Evolutionary conservation across 2,113 vertebrate genomes (phyloP).

Genomic region (Cyanoramphus novaezelandiae): DNA sequence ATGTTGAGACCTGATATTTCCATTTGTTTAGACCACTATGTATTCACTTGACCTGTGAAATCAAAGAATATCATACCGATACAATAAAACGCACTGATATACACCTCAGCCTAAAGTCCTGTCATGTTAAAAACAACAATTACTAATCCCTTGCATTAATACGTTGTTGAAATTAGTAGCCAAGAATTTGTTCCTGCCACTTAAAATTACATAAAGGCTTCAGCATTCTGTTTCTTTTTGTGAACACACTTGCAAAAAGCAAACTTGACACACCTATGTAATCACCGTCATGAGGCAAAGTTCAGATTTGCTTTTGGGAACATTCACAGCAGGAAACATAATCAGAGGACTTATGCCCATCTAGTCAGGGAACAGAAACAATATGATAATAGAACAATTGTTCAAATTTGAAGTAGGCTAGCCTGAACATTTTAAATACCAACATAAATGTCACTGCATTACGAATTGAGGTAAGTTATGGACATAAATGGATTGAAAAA

Average conservation of each 20-base stretch:
- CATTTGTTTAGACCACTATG: neutral
- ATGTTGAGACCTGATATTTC: neutral
- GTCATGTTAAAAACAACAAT: neutral
- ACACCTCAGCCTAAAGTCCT: neutral
- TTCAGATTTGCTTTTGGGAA: slow-evolving; percentile 53
- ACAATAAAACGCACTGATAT: neutral
- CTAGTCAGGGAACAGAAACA: slow-evolving; percentile 22
- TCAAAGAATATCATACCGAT: neutral
- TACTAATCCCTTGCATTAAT: neutral
- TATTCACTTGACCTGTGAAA: neutral
- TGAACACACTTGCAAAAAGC: neutral
- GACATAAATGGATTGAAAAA: neutral
- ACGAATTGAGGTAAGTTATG: neutral
- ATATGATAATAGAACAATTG: neutral
- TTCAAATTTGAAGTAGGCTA: slow-evolving; percentile 3
- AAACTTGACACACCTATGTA: slow-evolving; percentile 44
- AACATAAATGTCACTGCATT: slow-evolving; percentile 44
- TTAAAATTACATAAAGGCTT: neutral
- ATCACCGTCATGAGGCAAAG: slow-evolving; percentile 39
- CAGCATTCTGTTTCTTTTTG: neutral
- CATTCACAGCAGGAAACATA: slow-evolving; percentile 5
- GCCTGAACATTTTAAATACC: slow-evolving; percentile 28
- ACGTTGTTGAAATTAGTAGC: neutral
- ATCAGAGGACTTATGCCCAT: neutral
- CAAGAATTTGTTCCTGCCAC: neutral